Percentiles rank a stretch among this genome's conserved stretches.
phyloP scores from a whole-genome alignment of 2,888 invertebrate species.

The Acheta domesticus region DNA sequence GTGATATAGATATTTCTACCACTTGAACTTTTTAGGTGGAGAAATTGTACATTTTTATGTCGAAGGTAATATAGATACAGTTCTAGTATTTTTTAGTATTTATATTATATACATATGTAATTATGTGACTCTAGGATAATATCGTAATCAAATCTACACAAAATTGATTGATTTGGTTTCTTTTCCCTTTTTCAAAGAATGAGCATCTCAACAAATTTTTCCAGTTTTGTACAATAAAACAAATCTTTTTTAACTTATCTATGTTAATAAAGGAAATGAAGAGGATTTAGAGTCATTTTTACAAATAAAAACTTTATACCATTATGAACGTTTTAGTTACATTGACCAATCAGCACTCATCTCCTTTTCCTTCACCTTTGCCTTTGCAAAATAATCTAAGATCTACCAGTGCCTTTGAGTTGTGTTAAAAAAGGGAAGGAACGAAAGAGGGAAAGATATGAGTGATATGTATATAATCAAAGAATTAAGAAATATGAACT shows the following conservation, averaged over 20 bases:
- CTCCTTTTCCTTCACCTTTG: too few relatives aligned
- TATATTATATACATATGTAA: conserved; percentile 36
- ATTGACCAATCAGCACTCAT: too few relatives aligned
- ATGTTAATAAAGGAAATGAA: conserved; percentile 18
- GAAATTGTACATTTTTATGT: conserved; percentile 32
- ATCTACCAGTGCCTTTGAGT: too few relatives aligned
- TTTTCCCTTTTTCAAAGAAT: background rate
- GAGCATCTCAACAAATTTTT: background rate
- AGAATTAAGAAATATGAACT: too few relatives aligned
- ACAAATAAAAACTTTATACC: conserved; percentile 18
- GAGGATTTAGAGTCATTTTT: conserved; percentile 24
- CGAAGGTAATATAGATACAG: conserved; percentile 26
- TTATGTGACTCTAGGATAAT: conserved; percentile 25
- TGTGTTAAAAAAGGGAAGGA: too few relatives aligned
- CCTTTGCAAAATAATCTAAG: too few relatives aligned
- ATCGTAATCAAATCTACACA: background rate
- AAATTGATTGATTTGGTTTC: background rate
- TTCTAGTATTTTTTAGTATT: conserved; percentile 33
- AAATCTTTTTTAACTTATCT: background rate
- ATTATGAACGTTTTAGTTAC: too few relatives aligned
- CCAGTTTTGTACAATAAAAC: background rate
- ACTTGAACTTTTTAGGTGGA: conserved; percentile 51
- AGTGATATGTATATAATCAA: too few relatives aligned
- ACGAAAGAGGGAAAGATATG: too few relatives aligned
- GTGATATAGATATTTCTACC: conserved; percentile 45